Conservation (phyloP, 2,797 vertebrate species). For the Pseudocheirus occidentalis region DNA sequence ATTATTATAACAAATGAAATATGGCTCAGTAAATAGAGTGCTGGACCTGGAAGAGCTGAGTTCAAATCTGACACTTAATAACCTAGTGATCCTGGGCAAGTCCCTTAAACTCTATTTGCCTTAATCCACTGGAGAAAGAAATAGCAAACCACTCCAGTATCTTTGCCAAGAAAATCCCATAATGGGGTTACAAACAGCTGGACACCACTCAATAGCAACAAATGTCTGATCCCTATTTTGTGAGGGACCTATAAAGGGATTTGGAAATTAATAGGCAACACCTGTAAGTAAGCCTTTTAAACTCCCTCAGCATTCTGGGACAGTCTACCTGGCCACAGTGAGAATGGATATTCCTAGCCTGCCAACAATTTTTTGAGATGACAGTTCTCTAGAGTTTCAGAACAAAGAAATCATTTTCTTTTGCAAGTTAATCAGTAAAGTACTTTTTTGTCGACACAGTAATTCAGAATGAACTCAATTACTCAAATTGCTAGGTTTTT, state of each 20-base stretch:
- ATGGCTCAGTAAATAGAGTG: background rate
- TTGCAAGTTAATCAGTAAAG: conserved; percentile 2
- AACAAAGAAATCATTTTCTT: background rate
- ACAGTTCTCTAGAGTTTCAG: background rate
- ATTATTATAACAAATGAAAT: background rate
- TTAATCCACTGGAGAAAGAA: background rate
- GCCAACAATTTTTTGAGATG: background rate
- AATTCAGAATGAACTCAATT: background rate
- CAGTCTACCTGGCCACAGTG: background rate
- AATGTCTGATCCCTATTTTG: background rate
- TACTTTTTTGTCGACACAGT: conserved; percentile 32
- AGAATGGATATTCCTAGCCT: background rate
- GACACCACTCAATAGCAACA: background rate
- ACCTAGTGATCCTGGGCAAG: background rate
- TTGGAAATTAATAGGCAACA: background rate
- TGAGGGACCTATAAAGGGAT: background rate
- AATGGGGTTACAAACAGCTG: background rate
- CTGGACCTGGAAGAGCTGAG: background rate
- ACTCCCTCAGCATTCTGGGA: background rate
- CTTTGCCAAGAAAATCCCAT: background rate
- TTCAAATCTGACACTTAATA: background rate
- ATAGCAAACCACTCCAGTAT: background rate
- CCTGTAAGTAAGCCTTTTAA: background rate
- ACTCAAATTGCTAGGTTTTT: conserved; percentile 8
- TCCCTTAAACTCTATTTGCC: background rate